Evolutionary conservation across 2,113 vertebrate genomes (phyloP).

Genomic region (Hippocampus barbouri): DNA sequence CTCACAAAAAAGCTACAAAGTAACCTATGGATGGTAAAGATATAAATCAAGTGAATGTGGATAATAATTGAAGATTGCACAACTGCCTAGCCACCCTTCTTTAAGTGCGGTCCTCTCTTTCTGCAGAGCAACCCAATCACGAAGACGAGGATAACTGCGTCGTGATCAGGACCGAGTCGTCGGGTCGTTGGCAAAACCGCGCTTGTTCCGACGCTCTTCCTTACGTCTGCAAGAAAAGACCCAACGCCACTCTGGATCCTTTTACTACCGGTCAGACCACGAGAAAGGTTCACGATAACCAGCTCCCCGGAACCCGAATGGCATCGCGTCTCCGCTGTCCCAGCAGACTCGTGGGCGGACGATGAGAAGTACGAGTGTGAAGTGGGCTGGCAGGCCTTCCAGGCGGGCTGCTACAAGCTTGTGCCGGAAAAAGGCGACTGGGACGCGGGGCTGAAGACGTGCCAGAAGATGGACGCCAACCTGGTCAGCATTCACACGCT

Average conservation of each 20-base stretch:
- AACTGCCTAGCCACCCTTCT: no score
- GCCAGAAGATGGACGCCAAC: conserved; percentile 83
- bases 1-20: no score
- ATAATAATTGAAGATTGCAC: no score
- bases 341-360: conserved; percentile 75
- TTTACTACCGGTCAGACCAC: conserved; percentile 69
- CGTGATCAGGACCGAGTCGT: conserved; percentile 88
- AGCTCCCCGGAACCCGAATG: background rate
- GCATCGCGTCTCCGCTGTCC: background rate
- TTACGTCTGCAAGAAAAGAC: conserved; percentile 93
- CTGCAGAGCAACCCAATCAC: conserved; percentile 85
- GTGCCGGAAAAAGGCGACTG: conserved; percentile 83
- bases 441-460: conserved; percentile 83
- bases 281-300: no score
- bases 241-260: conserved; percentile 78
- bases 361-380: conserved; percentile 84
- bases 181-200: conserved; percentile 89
- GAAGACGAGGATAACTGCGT: conserved; percentile 89
- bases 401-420: conserved; percentile 89
- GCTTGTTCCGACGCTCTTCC: conserved; percentile 88
- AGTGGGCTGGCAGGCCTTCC: conserved; percentile 89
- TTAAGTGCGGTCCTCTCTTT: background rate
- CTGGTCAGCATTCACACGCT: conserved; percentile 92
- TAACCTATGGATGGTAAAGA: no score
- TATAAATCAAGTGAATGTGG: no score